These are phyloP conservation scores for Chrysopa pallens DNA, from an alignment of 1,140 invertebrate genomes.

Conservation along the genomic window DNA sequence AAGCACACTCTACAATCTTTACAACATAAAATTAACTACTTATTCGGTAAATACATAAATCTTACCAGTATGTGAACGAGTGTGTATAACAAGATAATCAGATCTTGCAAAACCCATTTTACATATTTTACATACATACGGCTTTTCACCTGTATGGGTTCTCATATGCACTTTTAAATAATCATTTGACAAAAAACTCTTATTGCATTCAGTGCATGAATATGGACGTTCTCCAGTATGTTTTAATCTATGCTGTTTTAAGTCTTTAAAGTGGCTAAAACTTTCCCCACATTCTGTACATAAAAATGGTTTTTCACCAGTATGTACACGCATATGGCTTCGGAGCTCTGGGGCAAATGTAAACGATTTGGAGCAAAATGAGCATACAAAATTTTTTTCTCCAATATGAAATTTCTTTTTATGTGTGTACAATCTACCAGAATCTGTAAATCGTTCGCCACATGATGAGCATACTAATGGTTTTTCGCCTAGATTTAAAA, in stretches of 20 bases:
- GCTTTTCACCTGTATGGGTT: slow-evolving; percentile 62
- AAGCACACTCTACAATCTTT: too few species aligned
- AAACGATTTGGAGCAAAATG: slow-evolving; percentile 5
- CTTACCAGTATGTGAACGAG: slow-evolving; percentile 42
- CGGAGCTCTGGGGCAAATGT: too few species aligned
- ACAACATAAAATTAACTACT: too few species aligned
- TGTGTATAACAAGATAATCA: slow-evolving; percentile 69
- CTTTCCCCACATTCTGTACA: too few species aligned
- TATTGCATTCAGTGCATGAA: slow-evolving; percentile 63
- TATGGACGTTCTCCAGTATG: slow-evolving; percentile 82
- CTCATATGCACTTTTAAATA: slow-evolving; percentile 70
- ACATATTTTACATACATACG: slow-evolving; percentile 63
- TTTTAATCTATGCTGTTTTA: slow-evolving; percentile 42
- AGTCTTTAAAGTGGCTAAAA: too few species aligned
- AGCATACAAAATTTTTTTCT: slow-evolving; percentile 47
- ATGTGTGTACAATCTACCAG: slow-evolving; percentile 26
- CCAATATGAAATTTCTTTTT: slow-evolving; percentile 37
- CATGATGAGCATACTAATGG: too few species aligned
- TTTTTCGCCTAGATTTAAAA: too few species aligned
- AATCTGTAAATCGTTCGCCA: slow-evolving; percentile 4
- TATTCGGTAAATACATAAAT: too few species aligned
- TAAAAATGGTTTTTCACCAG: too few species aligned
- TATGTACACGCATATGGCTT: too few species aligned
- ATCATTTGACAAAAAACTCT: slow-evolving; percentile 64
- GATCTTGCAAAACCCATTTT: slow-evolving; percentile 32